A percentile compares a stretch with the other conserved stretches of the same genome.
Evolutionary conservation across 2,888 invertebrate species (phyloP).

Genomic region (Gryllus longicercus): DNA sequence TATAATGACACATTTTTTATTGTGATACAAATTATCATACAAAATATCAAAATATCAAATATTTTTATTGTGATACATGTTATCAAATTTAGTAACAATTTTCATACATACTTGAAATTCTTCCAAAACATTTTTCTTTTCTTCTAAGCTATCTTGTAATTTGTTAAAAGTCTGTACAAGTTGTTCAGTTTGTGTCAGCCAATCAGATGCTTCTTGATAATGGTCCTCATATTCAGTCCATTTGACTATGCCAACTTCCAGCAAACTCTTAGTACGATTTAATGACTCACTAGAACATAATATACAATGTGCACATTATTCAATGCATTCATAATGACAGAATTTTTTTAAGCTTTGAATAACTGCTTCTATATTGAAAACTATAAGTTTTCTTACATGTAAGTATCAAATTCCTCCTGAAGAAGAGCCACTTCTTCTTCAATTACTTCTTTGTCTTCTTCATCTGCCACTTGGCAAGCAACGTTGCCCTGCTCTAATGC

Average conservation of each 20-base stretch:
- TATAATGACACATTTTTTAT: conserved; percentile 29
- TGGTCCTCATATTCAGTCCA: conserved; percentile 94
- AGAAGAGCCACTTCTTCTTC: conserved; percentile 87
- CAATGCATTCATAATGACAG: background rate
- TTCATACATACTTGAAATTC: conserved; percentile 66
- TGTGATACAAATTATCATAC: conserved; percentile 19
- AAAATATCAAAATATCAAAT: background rate
- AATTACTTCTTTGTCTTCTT: conserved; percentile 83
- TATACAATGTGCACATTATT: background rate
- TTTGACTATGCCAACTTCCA: conserved; percentile 86
- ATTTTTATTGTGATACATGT: conserved; percentile 22
- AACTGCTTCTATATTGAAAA: background rate
- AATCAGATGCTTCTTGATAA: conserved; percentile 82
- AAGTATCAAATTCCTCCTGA: conserved; percentile 87
- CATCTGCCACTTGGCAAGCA: conserved; percentile 79
- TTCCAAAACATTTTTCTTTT: conserved; percentile 86
- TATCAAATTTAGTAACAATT: background rate
- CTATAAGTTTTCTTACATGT: conserved; percentile 56
- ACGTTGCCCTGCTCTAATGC: conserved; percentile 81
- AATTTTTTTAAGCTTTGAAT: background rate
- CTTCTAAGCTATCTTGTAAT: conserved; percentile 81
- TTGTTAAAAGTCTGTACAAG: conserved; percentile 87
- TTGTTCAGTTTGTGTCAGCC: conserved; percentile 84
- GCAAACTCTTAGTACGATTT: conserved; percentile 71
- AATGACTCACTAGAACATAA: conserved; percentile 64